Evolutionary conservation across 2,113 vertebrate genomes (phyloP).

Genomic region (Calonectris borealis): DNA sequence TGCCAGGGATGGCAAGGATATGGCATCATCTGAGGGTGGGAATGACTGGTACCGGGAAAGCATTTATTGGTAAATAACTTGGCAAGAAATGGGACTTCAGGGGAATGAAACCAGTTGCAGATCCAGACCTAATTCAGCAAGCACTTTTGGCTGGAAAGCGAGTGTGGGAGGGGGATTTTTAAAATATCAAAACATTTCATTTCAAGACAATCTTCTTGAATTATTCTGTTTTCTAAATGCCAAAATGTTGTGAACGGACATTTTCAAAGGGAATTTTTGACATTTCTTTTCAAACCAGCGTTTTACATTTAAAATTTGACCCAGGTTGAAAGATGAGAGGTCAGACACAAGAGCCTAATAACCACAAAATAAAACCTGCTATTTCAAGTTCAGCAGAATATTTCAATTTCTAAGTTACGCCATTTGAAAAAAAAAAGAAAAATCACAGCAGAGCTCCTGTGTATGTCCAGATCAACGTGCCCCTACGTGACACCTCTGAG

Average conservation of each 20-base stretch:
- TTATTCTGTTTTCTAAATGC: conserved; percentile 33
- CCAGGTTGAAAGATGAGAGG: background rate
- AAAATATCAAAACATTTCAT: conserved; percentile 23
- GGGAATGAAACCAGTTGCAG: background rate
- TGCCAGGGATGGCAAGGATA: background rate
- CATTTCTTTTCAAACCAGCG: conserved; percentile 4
- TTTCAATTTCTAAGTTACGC: background rate
- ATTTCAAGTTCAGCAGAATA: background rate
- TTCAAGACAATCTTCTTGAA: background rate
- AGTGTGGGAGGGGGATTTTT: background rate
- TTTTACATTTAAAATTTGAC: conserved; percentile 28
- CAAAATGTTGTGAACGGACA: background rate
- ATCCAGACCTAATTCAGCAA: background rate
- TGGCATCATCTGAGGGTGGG: background rate
- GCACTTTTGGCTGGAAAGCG: background rate
- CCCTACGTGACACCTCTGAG: background rate
- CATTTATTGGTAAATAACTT: background rate
- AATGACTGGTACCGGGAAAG: background rate
- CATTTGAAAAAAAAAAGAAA: background rate
- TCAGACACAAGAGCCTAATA: background rate
- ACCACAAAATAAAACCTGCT: background rate
- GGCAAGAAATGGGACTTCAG: background rate
- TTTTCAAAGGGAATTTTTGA: conserved; percentile 45
- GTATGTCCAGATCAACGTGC: background rate
- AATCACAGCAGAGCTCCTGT: background rate